Evolutionary conservation across 2,113 vertebrate genomes (phyloP).

Genomic region (Pica pica): DNA sequence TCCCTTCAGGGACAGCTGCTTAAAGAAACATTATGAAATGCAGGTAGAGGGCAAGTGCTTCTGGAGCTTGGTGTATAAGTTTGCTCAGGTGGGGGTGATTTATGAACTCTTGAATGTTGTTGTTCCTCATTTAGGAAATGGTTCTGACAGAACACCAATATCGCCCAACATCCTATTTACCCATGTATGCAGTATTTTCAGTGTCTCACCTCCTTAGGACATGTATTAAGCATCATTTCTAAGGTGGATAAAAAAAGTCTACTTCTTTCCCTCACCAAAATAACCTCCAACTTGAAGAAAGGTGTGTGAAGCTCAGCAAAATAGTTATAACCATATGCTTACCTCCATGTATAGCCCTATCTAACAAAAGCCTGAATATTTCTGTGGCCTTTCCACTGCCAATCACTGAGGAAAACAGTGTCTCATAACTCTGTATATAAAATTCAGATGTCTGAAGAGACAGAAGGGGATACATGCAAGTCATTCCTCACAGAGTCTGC

Average conservation of each 20-base stretch:
- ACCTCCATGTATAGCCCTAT: not conserved
- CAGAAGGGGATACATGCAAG: not conserved
- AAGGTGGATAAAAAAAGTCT: not conserved
- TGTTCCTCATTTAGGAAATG: not conserved
- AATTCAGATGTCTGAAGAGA: not conserved
- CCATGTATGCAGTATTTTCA: not conserved
- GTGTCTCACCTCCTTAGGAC: not conserved
- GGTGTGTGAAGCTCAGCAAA: not conserved
- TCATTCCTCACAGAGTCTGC: not conserved
- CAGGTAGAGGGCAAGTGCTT: not conserved
- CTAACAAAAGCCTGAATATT: not conserved
- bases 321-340: not conserved
- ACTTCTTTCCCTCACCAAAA: not conserved
- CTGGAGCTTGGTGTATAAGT: not conserved
- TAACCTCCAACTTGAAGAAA: not conserved
- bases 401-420: not conserved
- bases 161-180: not conserved
- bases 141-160: not conserved
- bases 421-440: not conserved
- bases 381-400: not conserved
- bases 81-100: not conserved
- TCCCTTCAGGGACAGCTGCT: not conserved
- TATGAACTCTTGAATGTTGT: not conserved
- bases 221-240: not conserved
- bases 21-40: not conserved